Conservation (phyloP, 2,113 vertebrate genomes). For the Okapia johnstoni region DNA sequence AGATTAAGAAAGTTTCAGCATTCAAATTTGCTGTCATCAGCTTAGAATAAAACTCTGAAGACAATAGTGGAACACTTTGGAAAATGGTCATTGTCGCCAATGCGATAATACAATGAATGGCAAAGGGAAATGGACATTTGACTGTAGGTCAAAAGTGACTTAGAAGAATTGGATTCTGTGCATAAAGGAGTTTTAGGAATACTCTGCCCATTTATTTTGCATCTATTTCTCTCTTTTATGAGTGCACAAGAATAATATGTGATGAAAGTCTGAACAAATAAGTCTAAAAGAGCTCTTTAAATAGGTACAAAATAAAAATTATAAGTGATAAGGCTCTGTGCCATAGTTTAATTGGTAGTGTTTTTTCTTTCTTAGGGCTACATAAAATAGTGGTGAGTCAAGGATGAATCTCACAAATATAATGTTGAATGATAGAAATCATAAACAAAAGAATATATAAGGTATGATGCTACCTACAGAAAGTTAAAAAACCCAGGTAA, state of each 20-base stretch:
- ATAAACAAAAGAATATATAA: not conserved
- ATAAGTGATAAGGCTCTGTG: not conserved
- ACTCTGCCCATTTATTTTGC: not conserved
- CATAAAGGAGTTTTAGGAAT: not conserved
- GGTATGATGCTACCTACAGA: not conserved
- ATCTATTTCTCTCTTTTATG: not conserved
- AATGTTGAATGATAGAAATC: not conserved
- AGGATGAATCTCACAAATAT: not conserved
- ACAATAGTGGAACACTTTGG: not conserved
- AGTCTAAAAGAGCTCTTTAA: not conserved
- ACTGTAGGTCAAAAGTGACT: not conserved
- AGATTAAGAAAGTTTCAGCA: not conserved
- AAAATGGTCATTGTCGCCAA: not conserved
- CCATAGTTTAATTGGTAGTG: not conserved
- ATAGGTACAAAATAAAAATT: not conserved
- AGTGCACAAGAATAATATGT: not conserved
- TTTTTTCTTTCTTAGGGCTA: conserved; percentile 21
- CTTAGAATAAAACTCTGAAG: not conserved
- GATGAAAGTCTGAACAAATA: not conserved
- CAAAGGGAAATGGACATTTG: not conserved
- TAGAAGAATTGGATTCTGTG: not conserved
- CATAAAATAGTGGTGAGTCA: not conserved
- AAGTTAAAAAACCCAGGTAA: not conserved
- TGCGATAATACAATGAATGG: not conserved
- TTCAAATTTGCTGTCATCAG: not conserved